Conservation (phyloP, 2,113 vertebrate genomes). For the Oplegnathus fasciatus region DNA sequence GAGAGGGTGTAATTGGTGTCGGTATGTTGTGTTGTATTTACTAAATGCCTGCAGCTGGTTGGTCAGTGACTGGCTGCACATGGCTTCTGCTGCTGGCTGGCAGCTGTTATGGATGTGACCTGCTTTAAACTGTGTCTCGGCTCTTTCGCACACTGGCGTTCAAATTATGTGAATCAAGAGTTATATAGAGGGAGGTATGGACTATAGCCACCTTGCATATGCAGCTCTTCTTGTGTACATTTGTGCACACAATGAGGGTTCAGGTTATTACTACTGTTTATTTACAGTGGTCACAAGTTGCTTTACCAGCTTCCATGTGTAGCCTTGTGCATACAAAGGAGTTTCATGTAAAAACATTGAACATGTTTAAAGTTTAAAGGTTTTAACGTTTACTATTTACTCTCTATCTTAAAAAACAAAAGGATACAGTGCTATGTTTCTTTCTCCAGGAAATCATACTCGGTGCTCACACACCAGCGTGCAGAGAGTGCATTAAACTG, state of each 20-base stretch:
- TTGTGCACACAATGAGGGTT: neutral
- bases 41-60: slow-evolving; percentile 45
- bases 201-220: neutral
- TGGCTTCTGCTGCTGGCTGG: slow-evolving; percentile 20
- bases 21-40: slow-evolving; percentile 45
- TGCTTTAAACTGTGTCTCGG: neutral
- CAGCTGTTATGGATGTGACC: slow-evolving; percentile 21
- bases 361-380: neutral
- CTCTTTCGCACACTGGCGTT: neutral
- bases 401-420: neutral
- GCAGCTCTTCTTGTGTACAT: neutral
- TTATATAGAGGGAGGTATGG: neutral
- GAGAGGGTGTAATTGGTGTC: slow-evolving; percentile 45
- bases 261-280: neutral
- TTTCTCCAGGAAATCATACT: slow-evolving; percentile 3
- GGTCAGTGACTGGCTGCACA: slow-evolving; percentile 26
- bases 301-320: neutral
- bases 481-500: neutral
- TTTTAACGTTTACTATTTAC: neutral
- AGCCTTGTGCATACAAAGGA: neutral
- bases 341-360: neutral
- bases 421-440: neutral
- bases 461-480: neutral
- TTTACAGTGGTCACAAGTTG: neutral
- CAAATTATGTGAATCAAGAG: slow-evolving; percentile 1